Evolutionary conservation across 2,797 vertebrate genomes (phyloP).

Genomic region (Acanthopagrus latus): DNA sequence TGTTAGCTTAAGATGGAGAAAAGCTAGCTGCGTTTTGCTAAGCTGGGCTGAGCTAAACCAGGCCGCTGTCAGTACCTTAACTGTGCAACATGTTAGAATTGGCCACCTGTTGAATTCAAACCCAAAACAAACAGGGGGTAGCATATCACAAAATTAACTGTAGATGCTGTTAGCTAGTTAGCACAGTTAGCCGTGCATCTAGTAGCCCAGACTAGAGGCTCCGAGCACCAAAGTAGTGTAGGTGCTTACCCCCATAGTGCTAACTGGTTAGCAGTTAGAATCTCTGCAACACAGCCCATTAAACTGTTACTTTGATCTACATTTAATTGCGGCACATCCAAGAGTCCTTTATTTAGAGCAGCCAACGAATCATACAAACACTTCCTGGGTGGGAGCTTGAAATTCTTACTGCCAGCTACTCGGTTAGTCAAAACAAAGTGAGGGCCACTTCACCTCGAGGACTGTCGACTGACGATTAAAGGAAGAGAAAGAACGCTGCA

Average conservation of each 20-base stretch:
- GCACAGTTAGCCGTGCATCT: too few species aligned
- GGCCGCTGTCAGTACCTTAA: background rate
- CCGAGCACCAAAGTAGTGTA: too few species aligned
- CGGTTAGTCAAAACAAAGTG: background rate
- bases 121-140: too few species aligned
- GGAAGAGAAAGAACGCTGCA: background rate
- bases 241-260: too few species aligned
- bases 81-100: too few species aligned
- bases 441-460: background rate
- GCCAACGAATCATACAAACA: background rate
- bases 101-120: too few species aligned
- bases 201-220: too few species aligned
- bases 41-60: background rate
- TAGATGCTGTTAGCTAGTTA: too few species aligned
- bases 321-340: background rate
- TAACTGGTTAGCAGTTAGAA: too few species aligned
- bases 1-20: background rate
- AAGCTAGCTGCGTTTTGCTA: background rate
- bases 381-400: background rate
- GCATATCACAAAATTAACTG: too few species aligned
- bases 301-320: background rate
- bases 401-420: background rate
- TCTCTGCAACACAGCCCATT: too few species aligned
- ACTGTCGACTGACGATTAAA: background rate
- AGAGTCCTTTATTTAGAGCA: background rate